Conservation (phyloP, 64 coral and sea anemone species). For the Pocillopora damicornis region DNA sequence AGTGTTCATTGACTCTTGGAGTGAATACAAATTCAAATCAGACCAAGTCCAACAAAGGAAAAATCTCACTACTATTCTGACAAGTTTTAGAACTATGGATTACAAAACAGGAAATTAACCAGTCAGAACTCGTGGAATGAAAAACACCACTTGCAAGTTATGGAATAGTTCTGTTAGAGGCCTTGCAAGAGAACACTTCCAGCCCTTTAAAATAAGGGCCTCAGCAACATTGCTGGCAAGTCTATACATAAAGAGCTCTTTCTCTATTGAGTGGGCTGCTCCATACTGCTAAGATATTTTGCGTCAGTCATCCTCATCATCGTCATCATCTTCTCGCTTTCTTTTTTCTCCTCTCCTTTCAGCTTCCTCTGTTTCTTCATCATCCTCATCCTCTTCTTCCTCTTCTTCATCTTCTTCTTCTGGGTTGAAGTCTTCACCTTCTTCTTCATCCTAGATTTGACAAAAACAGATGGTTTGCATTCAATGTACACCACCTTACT, state of each 20-base stretch:
- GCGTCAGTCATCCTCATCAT: slow-evolving; percentile 40
- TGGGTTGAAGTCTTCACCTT: slow-evolving; percentile 73
- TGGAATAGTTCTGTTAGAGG: not conserved
- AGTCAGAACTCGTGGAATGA: slow-evolving; percentile 15
- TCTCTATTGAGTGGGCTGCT: not conserved
- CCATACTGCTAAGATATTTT: not conserved
- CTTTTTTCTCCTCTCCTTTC: slow-evolving; percentile 40
- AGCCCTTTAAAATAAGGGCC: not conserved
- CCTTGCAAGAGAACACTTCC: not conserved
- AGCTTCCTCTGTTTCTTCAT: slow-evolving; percentile 35
- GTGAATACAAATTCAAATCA: not conserved
- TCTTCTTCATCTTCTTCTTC: slow-evolving; percentile 60
- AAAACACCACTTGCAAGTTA: not conserved
- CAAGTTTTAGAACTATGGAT: not conserved
- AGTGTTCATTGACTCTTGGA: not conserved
- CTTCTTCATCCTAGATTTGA: slow-evolving; percentile 59
- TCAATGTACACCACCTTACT: not conserved
- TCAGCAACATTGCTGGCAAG: slow-evolving; percentile 3
- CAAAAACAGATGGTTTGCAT: not conserved
- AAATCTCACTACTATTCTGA: not conserved
- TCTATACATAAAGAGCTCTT: slow-evolving; percentile 30
- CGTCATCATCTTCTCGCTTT: slow-evolving; percentile 57
- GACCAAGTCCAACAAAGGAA: not conserved
- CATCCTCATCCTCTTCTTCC: slow-evolving; percentile 44
- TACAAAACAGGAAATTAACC: slow-evolving; percentile 12